Evolutionary conservation across 1,140 invertebrate species (phyloP).

Genomic region (Bicyclus anynana): DNA sequence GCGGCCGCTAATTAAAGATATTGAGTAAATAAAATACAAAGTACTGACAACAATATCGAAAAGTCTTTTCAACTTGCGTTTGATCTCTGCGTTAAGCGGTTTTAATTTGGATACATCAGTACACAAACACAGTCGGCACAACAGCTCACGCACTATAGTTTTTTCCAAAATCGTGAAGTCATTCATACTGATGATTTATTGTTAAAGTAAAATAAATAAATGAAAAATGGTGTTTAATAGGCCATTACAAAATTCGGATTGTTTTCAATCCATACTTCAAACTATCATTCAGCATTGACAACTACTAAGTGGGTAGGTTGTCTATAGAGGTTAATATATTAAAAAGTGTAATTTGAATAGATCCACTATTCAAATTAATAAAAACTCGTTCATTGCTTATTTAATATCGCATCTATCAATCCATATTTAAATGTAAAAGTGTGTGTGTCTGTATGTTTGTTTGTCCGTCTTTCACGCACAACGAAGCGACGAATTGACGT

Average conservation of each 20-base stretch:
- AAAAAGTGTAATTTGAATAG: too few relatives aligned
- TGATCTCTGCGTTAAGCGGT: constrained; percentile 59
- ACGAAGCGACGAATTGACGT: too few relatives aligned
- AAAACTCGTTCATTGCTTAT: too few relatives aligned
- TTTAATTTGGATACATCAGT: constrained; percentile 66
- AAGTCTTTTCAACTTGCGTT: constrained; percentile 61
- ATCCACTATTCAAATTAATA: too few relatives aligned
- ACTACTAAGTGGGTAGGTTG: too few relatives aligned
- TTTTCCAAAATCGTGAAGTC: constrained; percentile 61
- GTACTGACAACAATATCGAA: constrained; percentile 59
- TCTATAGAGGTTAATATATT: too few relatives aligned
- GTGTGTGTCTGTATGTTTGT: too few relatives aligned
- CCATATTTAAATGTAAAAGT: too few relatives aligned
- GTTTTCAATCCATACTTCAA: neutral
- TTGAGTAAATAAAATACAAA: neutral
- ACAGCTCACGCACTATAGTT: constrained; percentile 66
- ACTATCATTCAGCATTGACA: too few relatives aligned
- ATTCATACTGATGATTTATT: constrained; percentile 50
- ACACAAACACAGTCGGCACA: constrained; percentile 67
- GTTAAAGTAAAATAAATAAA: constrained; percentile 16
- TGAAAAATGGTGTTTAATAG: constrained; percentile 33
- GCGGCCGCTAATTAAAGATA: neutral
- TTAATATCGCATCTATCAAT: too few relatives aligned
- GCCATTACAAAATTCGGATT: constrained; percentile 36
- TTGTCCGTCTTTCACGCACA: too few relatives aligned